A percentile compares a stretch with the other conserved stretches of the same genome.
Conservation (phyloP, 1,140 invertebrate genomes). For the Drosophila lacteicornis region DNA sequence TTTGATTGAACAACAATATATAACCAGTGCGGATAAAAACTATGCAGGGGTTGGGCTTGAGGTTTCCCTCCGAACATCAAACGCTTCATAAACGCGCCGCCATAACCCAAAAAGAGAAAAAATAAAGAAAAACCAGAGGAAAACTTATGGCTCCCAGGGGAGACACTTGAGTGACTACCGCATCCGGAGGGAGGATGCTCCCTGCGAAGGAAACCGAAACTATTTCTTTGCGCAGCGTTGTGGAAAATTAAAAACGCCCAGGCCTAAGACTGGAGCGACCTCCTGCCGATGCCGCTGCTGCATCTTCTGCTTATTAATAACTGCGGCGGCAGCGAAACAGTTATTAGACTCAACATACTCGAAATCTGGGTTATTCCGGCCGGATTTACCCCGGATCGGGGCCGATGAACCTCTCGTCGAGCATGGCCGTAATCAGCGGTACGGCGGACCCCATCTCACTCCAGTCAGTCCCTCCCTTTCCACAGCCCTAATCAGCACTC, state of each 20-base stretch:
- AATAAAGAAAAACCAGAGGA: not conserved
- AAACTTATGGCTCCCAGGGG: constrained; percentile 73
- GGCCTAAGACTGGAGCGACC: constrained; percentile 30
- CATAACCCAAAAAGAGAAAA: constrained; percentile 30
- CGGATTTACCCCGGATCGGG: constrained; percentile 11
- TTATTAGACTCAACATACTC: constrained; percentile 69
- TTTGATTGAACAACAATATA: constrained; percentile 39
- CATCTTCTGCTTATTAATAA: constrained; percentile 73
- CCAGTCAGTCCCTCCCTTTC: not conserved
- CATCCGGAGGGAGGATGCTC: constrained; percentile 16
- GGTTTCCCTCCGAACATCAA: constrained; percentile 66
- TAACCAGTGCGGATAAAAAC: constrained; percentile 40
- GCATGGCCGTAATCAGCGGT: constrained; percentile 3
- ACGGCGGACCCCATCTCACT: not conserved
- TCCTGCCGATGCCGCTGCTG: constrained; percentile 26
- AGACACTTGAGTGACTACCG: constrained; percentile 79
- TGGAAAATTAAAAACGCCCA: constrained; percentile 80
- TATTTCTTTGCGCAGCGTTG: constrained; percentile 84
- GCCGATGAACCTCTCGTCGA: constrained; percentile 29
- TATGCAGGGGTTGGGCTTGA: constrained; percentile 50
- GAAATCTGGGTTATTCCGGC: constrained; percentile 27
- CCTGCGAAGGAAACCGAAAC: constrained; percentile 56
- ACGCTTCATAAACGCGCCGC: constrained; percentile 75
- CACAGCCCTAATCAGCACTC: constrained; percentile 52
- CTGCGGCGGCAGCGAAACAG: constrained; percentile 57